Conservation (phyloP, 2,113 vertebrate species). For the Nanorana parkeri region DNA sequence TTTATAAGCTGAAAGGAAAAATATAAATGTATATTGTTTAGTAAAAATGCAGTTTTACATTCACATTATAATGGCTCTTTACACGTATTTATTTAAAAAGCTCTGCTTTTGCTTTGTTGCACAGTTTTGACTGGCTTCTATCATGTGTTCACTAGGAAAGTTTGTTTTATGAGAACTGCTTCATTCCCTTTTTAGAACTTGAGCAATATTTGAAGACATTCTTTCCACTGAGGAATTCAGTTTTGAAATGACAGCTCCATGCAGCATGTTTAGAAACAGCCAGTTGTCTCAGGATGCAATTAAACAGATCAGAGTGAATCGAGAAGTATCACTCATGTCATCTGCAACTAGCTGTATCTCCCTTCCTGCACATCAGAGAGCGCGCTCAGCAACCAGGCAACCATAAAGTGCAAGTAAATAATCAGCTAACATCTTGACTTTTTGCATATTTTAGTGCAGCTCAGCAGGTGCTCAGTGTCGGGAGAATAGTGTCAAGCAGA, state of each 20-base stretch:
- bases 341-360: conserved; percentile 31
- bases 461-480: conserved; percentile 23
- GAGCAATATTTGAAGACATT: background rate
- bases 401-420: conserved; percentile 48
- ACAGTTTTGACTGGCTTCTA: background rate
- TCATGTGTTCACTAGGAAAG: background rate
- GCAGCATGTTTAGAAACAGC: conserved; percentile 6
- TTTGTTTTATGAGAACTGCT: conserved; percentile 14
- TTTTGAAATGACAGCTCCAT: conserved; percentile 2
- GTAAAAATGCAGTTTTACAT: too few species aligned
- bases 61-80: too few species aligned
- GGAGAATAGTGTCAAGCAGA: conserved; percentile 23
- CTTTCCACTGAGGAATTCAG: background rate
- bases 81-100: too few species aligned
- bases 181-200: conserved; percentile 1
- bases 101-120: background rate
- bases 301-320: conserved; percentile 46
- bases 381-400: conserved; percentile 12
- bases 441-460: conserved; percentile 34
- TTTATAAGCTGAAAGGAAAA: too few species aligned
- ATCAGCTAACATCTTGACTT: conserved; percentile 47
- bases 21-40: too few species aligned
- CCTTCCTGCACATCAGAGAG: conserved; percentile 29
- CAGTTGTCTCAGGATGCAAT: conserved; percentile 49
- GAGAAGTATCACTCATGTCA: conserved; percentile 42